phyloP scores from a whole-genome alignment of 2,888 invertebrate genomes.

The Cephalotes varians region DNA sequence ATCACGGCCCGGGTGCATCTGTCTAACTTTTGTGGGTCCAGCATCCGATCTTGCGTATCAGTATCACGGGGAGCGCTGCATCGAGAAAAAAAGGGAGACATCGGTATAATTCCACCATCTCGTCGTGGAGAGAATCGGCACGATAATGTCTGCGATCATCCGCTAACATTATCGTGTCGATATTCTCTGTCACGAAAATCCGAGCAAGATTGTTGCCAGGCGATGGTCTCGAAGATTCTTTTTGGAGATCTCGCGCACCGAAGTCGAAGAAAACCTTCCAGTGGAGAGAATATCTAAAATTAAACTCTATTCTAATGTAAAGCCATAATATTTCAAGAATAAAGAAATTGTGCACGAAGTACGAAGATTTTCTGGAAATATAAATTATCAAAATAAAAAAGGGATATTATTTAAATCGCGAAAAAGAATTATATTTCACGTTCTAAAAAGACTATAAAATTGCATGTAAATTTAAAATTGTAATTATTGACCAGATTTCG shows the following conservation, averaged over 20 bases:
- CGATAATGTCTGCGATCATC: conserved; percentile 9
- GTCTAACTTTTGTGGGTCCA: conserved; percentile 71
- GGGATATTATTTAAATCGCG: neutral
- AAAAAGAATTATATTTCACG: neutral
- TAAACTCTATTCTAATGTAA: conserved; percentile 1
- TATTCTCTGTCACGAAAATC: too few species aligned
- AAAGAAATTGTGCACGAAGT: conserved; percentile 19
- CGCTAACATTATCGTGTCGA: too few species aligned
- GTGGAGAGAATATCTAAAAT: neutral
- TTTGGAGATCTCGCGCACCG: neutral
- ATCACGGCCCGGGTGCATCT: conserved; percentile 77
- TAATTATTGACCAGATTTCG: conserved; percentile 61
- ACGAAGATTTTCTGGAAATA: conserved; percentile 48
- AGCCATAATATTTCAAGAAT: neutral
- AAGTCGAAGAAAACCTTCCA: neutral
- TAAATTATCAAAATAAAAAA: neutral
- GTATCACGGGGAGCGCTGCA: conserved; percentile 51
- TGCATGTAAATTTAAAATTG: conserved; percentile 13
- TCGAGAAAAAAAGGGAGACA: conserved; percentile 42
- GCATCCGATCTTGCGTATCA: conserved; percentile 48
- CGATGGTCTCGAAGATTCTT: neutral
- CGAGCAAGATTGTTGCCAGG: conserved; percentile 4
- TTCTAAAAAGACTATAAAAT: neutral
- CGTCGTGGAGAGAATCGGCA: neutral
- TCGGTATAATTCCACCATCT: conserved; percentile 59